These are phyloP conservation scores for Nomada flava DNA, from an alignment of 2,888 invertebrate species.

Conservation along the genomic window DNA sequence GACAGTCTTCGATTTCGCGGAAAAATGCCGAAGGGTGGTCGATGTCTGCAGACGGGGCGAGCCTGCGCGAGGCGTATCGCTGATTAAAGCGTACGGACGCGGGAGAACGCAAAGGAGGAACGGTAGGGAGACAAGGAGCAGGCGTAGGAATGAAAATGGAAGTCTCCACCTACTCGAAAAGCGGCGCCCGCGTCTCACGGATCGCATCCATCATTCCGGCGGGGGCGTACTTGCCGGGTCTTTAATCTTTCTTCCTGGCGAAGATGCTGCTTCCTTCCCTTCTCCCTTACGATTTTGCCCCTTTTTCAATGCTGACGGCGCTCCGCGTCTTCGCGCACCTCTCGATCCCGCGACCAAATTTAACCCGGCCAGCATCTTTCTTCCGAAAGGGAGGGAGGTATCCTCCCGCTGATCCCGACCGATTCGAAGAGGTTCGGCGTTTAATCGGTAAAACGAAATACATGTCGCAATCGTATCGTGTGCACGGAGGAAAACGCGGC, in stretches of 20 bases:
- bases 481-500: too few species aligned
- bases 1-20: neutral
- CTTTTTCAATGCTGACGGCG: constrained; percentile 34
- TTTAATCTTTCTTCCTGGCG: constrained; percentile 82
- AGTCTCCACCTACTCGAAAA: constrained; percentile 82
- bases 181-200: constrained; percentile 72
- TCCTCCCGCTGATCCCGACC: neutral
- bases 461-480: too few species aligned
- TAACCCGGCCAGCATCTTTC: constrained; percentile 10
- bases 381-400: too few species aligned
- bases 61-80: constrained; percentile 25
- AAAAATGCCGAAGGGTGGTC: neutral
- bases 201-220: constrained; percentile 84
- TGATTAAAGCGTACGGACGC: constrained; percentile 56
- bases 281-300: constrained; percentile 28
- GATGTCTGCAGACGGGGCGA: too few species aligned
- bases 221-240: constrained; percentile 83
- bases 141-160: constrained; percentile 80
- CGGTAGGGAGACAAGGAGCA: constrained; percentile 64
- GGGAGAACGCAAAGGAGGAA: constrained; percentile 39
- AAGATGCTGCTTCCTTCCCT: constrained; percentile 58
- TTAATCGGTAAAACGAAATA: too few species aligned
- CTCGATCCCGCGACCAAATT: constrained; percentile 34
- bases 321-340: neutral
- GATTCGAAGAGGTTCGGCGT: neutral